Evolutionary conservation across 2,797 vertebrate genomes (phyloP).

Genomic region (Tenualosa ilisha): DNA sequence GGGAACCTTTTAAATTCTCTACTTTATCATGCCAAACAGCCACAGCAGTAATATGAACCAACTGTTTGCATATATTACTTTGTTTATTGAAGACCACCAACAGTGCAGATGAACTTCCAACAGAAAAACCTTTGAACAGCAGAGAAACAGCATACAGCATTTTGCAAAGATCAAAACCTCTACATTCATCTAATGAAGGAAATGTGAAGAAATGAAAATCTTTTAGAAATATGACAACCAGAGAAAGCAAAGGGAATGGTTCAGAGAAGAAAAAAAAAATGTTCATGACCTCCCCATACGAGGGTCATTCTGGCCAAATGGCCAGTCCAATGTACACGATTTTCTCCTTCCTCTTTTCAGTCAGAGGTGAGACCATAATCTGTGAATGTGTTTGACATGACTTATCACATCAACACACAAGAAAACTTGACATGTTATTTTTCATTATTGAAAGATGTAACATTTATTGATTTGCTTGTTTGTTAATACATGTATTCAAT

Average conservation of each 20-base stretch:
- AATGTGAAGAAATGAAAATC: slow-evolving; percentile 47
- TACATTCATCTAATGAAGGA: slow-evolving; percentile 65
- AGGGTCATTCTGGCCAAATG: neutral
- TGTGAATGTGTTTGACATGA: neutral
- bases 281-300: neutral
- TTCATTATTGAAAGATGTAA: slow-evolving; percentile 9
- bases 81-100: slow-evolving; percentile 67
- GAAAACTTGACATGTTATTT: neutral
- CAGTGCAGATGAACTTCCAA: slow-evolving; percentile 55
- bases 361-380: neutral
- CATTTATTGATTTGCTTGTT: neutral
- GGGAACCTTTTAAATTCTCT: neutral
- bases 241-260: slow-evolving; percentile 51
- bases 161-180: slow-evolving; percentile 46
- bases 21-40: neutral
- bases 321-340: neutral
- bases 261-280: slow-evolving; percentile 29
- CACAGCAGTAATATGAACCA: neutral
- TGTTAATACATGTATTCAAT: slow-evolving; percentile 9
- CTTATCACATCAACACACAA: neutral
- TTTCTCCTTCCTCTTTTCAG: neutral
- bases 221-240: slow-evolving; percentile 32
- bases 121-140: slow-evolving; percentile 51
- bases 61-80: slow-evolving; percentile 39
- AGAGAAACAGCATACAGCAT: slow-evolving; percentile 35